These are phyloP conservation scores for Leucophenga varia DNA, from an alignment of 1,140 invertebrate species.

Conservation along the genomic window DNA sequence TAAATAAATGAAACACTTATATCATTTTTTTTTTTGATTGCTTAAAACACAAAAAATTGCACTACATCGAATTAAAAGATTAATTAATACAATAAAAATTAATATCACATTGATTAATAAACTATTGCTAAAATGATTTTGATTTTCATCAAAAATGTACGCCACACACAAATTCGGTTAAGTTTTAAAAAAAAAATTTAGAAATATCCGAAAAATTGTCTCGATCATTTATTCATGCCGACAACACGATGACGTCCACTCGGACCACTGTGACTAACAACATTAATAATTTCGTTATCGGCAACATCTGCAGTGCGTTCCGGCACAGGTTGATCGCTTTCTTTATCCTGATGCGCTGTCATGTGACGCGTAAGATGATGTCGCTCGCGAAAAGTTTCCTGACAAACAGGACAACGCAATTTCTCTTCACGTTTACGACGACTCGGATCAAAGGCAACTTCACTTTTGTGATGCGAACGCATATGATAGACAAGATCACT, in stretches of 20 bases:
- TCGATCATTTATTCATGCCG: conserved; percentile 45
- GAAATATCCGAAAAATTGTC: conserved; percentile 54
- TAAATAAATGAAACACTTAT: too few relatives aligned
- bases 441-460: conserved; percentile 68
- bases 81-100: conserved; percentile 39
- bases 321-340: conserved; percentile 58
- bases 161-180: too few relatives aligned
- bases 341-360: conserved; percentile 68
- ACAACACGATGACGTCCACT: conserved; percentile 22
- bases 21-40: too few relatives aligned
- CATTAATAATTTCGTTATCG: conserved; percentile 42
- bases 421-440: conserved; percentile 83
- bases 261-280: conserved; percentile 18
- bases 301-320: conserved; percentile 1
- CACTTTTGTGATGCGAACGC: conserved; percentile 90
- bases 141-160: too few relatives aligned
- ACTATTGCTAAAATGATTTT: too few relatives aligned
- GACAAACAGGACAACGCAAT: conserved; percentile 91
- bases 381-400: conserved; percentile 91
- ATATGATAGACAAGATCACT: conserved; percentile 98
- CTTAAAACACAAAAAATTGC: too few relatives aligned
- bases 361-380: conserved; percentile 96
- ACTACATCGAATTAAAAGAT: too few relatives aligned
- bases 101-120: conserved; percentile 50
- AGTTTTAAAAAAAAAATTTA: conserved; percentile 32